Conservation (phyloP, 2,113 vertebrate species). For the Desmodus rotundus region DNA sequence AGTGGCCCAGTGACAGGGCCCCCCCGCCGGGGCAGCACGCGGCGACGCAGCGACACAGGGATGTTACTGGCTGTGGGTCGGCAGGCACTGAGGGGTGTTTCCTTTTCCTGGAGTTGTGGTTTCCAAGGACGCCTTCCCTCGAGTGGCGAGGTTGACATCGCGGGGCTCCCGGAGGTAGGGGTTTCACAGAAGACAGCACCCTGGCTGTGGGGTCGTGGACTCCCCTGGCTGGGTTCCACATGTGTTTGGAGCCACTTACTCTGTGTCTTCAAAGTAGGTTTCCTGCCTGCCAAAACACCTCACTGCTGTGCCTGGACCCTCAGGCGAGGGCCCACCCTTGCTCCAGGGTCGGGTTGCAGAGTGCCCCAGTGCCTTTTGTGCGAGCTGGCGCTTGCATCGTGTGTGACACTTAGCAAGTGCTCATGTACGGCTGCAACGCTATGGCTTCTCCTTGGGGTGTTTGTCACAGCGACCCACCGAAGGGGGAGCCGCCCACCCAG, state of each 20-base stretch:
- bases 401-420: rapidly evolving
- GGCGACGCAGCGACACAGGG: rapidly evolving
- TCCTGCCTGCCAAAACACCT: rapidly evolving
- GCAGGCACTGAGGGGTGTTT: rapidly evolving
- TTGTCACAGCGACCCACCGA: rapidly evolving
- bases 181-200: not conserved
- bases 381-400: too few relatives aligned
- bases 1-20: not conserved
- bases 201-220: not conserved
- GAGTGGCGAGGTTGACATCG: rapidly evolving
- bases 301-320: rapidly evolving
- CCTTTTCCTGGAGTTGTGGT: not conserved
- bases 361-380: rapidly evolving
- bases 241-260: not conserved
- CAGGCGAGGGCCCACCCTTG: rapidly evolving
- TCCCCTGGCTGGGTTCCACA: too few relatives aligned
- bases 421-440: rapidly evolving
- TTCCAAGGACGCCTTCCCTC: not conserved
- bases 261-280: not conserved
- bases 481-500: not conserved
- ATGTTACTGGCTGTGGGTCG: rapidly evolving
- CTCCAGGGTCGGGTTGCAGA: rapidly evolving
- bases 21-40: rapidly evolving
- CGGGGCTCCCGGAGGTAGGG: not conserved
- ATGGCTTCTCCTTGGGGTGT: rapidly evolving